A percentile compares a stretch with the other conserved stretches of the same genome.
Conservation (phyloP, 2,888 invertebrate species). For the Netelia fuscicornis region DNA sequence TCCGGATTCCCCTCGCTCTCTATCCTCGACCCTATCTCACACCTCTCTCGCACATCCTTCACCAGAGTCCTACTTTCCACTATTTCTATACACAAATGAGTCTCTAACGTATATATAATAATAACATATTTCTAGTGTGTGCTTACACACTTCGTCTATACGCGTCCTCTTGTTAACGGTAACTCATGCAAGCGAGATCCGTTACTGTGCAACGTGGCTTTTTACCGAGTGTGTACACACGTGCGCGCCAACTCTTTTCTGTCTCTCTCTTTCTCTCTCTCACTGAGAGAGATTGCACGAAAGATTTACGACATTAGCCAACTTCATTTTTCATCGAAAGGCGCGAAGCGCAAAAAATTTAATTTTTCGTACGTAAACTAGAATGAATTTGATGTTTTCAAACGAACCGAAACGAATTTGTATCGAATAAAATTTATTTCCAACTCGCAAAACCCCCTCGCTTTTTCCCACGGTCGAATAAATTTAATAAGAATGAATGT, state of each 20-base stretch:
- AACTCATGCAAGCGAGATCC: constrained; percentile 7
- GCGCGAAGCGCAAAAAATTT: background rate
- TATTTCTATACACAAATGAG: constrained; percentile 14
- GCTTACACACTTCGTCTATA: constrained; percentile 47
- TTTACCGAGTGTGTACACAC: constrained; percentile 1
- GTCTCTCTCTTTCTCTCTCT: too few relatives aligned
- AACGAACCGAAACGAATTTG: too few relatives aligned
- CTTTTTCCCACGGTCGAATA: too few relatives aligned
- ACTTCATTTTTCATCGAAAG: background rate
- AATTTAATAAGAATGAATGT: too few relatives aligned
- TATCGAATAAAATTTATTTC: too few relatives aligned
- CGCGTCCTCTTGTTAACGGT: constrained; percentile 36
- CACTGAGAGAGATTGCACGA: background rate
- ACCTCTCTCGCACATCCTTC: constrained; percentile 46
- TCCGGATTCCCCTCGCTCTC: constrained; percentile 53
- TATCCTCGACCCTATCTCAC: constrained; percentile 65
- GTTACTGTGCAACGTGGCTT: constrained; percentile 22
- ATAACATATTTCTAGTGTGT: background rate
- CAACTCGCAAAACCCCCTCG: too few relatives aligned
- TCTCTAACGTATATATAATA: constrained; percentile 3
- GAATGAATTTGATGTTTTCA: background rate
- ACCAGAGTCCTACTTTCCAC: background rate
- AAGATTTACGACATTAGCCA: constrained; percentile 41
- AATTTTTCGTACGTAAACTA: constrained; percentile 27
- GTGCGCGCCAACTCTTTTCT: background rate